Base-by-base conservation (phyloP, 2,797 vertebrate genomes). In the Aulostomus chinensis region DNA sequence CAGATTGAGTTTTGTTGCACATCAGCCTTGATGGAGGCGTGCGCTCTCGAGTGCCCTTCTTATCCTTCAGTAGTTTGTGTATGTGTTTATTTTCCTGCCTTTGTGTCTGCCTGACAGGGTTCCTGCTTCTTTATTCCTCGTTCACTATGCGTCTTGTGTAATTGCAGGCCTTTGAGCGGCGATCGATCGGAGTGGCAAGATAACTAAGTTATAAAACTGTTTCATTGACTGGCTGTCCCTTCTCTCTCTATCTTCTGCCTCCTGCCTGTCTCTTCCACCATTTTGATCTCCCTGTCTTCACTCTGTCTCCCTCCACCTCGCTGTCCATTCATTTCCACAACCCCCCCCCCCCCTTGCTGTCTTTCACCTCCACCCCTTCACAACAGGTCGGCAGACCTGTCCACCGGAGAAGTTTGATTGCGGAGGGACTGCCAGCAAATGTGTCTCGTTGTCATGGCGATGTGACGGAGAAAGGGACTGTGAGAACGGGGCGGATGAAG, bases 401-500 rank as follows among this genome's bases (percentile, higher is more conserved):
- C 93, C 94, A 0, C 88, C 93, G 0, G 95, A 97, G 90, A 98
- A 96, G 88, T 94, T 98, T 9, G 96, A 96, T 86, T 98, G 96
- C 35, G 96, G 96, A 36, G 94, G 93, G 21, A 62, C 80, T 21
- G 85, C 89, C 80, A 94, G 91, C 86, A 97, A 96, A 77, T 99
- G 96, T 42, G 94, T 98, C 70, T 96, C 96, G 0, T 85, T 92
- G 13, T 95, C 95, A 1, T 99, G 96, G 96, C 93, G 91, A 76
- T 99, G 97, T n/a, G 97, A 99, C 8, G 95, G 96, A 0, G 94
- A 99, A 82, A 88, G 86, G 76, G 96, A 99, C 56, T 98, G 96
- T 50, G 94, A 96, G 81, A 97, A 92, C 0, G 95, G 96, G 7
- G 86, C 91, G 0, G 96, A 98, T 1, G 97, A 99, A 67, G 92